Evolutionary conservation across 2,888 invertebrate genomes (phyloP), one percentile per base, ranked within the genome.

Genomic region (Globia sparganii): DNA sequence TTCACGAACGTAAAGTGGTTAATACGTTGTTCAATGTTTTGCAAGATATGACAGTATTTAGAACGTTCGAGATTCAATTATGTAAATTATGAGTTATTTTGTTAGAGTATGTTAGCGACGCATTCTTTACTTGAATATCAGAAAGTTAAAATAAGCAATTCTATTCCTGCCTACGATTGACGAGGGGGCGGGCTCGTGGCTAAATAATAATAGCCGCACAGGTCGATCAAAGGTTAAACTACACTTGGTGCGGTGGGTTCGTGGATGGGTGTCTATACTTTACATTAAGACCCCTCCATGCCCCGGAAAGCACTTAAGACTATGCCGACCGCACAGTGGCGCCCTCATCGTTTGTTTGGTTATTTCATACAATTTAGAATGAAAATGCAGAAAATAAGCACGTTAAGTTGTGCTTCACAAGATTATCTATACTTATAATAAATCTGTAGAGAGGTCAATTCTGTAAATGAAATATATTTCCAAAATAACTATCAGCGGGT

Each of bases 61-160:
- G 72, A 82, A 85, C 46, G 64, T 79, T 82, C 77, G 76, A 82
- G 75, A 72, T 69, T 58, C 34, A 65, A 73, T 58, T 83, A 78
- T 40, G 40, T 84, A 67, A 72, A 81, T 66, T 40, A 56, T 61
- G 46, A 28, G 53, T 59, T 64, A 56, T 68, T 71, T 77, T 70
- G 34, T 83, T 80, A 77, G 21, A 37, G 13, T 62, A 5, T 43
- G 21, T 53, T 59, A 31, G 21, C 71, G 61, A 58, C 46, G 69
- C 21, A 40, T 70, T 66, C 34, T 34, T 34, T 15, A 34, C 6
- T 59, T 58, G 40, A 64, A 40, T 40, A 8, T 67, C 46, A 18
- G 25, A 25, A 34, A 34, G 5, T 18, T 34, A 43, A 31, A 25
- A 1, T 13, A 40, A 1, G 25, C 15, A 46, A 21, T 59, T 46